Evolutionary conservation across 2,113 vertebrate genomes (phyloP), one percentile per base, ranked within the genome.

Genomic region (Dipodomys stephensi): DNA sequence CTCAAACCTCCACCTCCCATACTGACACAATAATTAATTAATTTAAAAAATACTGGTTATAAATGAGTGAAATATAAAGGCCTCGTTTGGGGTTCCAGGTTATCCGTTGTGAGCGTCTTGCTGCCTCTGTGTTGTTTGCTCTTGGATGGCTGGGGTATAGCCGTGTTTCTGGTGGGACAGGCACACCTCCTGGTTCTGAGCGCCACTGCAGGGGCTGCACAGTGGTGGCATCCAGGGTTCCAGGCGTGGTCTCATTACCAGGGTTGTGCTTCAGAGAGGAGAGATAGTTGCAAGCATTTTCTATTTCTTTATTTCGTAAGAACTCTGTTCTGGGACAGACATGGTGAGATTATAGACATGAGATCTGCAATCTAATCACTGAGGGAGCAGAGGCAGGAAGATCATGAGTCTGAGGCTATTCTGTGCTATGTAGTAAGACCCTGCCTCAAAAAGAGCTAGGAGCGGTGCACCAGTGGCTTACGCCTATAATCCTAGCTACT

Each of bases 241-340:
- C 28, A 46, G 27, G 28, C 8, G 27, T 23, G 11, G 13, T 39
- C 44, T 46, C 23, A 7, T 12, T 0, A 7, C 2, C 30, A 3
- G 1, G 4, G 2, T 27, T 15, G 1, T 0, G 0, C 46, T 57
- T 1, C n/a, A 12, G 28, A 16, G n/a, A 65, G 57, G 15, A 22
- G 13, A 6, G 2, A 0, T 9, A 7, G 13, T 57, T 30, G 18
- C 49, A 80, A 12, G 1, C 3, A 1, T 23, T 22, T 28, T 18
- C 49, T 13, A 27, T 39, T 53, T 65, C 64, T 71, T 25, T 72
- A 28, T 25, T 82, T 74, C 30, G 0, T 82, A 18, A 46, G 71
- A 69, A 39, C 1, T 27, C 16, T 11, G 4, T 11, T 83, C 67
- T 25, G 22, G 65, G 7, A 1, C 18, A 16, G 69, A 32, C 69